Conservation (phyloP, 1,140 invertebrate genomes). For the Drosophila repleta region DNA sequence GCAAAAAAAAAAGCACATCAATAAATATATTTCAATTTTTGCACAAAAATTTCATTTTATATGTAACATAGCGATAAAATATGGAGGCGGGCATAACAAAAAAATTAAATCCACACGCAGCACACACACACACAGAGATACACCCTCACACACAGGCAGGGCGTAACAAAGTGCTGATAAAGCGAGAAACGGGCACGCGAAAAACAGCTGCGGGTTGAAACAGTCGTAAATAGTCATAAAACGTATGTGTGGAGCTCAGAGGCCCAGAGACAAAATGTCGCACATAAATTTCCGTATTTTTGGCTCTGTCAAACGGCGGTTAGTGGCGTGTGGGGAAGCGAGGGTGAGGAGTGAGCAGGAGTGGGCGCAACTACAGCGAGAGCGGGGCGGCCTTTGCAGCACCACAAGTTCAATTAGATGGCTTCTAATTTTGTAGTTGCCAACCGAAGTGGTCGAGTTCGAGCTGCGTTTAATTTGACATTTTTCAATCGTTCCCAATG, state of each 20-base stretch:
- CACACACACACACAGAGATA: conserved; percentile 15
- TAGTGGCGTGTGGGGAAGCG: not conserved
- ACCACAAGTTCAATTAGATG: conserved; percentile 26
- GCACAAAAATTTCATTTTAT: conserved; percentile 58
- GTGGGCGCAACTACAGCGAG: not conserved
- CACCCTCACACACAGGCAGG: conserved; percentile 23
- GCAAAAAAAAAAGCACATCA: conserved; percentile 27
- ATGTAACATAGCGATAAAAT: conserved; percentile 60
- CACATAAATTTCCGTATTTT: conserved; percentile 65
- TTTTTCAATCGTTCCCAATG: conserved; percentile 5
- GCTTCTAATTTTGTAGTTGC: conserved; percentile 21
- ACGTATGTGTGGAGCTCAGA: conserved; percentile 37
- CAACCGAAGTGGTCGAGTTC: conserved; percentile 3
- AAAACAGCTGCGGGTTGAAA: conserved; percentile 48
- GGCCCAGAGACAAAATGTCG: conserved; percentile 47
- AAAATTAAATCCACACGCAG: conserved; percentile 75
- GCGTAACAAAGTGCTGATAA: conserved; percentile 77
- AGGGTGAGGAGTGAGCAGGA: not conserved
- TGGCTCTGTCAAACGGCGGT: conserved; percentile 40
- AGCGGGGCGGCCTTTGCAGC: not conserved
- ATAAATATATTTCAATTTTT: conserved; percentile 82
- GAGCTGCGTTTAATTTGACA: not conserved
- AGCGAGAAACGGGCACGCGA: conserved; percentile 62
- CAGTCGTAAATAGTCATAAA: conserved; percentile 44
- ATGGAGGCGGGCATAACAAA: conserved; percentile 51